A percentile compares a stretch with the other conserved stretches of the same genome.
Conservation (phyloP, 2,113 vertebrate genomes). For the Forbesichthys papilliferus region DNA sequence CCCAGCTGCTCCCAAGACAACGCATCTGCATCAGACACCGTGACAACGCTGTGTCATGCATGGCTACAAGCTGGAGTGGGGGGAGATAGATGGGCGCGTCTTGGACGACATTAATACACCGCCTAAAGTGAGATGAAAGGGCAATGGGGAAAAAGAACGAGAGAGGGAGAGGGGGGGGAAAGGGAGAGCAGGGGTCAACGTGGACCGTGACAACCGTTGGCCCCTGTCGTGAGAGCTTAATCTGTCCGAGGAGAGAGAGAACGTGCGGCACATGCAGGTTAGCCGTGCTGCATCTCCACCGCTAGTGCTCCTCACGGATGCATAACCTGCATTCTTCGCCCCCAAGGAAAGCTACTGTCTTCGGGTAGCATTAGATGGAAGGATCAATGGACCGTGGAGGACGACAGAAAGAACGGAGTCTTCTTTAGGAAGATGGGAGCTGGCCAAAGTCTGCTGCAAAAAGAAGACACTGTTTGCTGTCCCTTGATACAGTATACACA, state of each 20-base stretch:
- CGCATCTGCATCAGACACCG: conserved; percentile 56
- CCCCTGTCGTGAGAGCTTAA: conserved; percentile 51
- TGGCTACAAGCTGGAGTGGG: conserved; percentile 37
- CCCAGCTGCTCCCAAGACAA: conserved; percentile 67
- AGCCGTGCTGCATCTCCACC: conserved; percentile 20
- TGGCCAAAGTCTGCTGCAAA: conserved; percentile 55
- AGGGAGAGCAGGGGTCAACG: conserved; percentile 43
- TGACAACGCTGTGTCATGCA: conserved; percentile 53
- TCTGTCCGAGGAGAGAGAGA: conserved; percentile 24
- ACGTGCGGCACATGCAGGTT: conserved; percentile 34
- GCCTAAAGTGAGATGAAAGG: conserved; percentile 33
- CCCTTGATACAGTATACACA: conserved; percentile 74
- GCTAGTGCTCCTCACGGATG: conserved; percentile 25
- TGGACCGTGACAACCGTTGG: conserved; percentile 39
- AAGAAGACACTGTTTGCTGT: conserved; percentile 72
- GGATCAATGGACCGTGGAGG: conserved; percentile 60
- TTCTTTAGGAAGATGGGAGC: conserved; percentile 61
- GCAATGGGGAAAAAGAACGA: neutral
- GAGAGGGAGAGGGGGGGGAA: conserved; percentile 19
- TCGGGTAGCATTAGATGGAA: conserved; percentile 48
- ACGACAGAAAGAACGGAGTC: conserved; percentile 61
- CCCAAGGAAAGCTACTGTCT: conserved; percentile 45
- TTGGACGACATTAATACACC: conserved; percentile 15
- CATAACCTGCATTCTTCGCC: conserved; percentile 34
- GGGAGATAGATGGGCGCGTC: conserved; percentile 25